Conservation (phyloP, 2,113 vertebrate species). For the Panurus biarmicus region DNA sequence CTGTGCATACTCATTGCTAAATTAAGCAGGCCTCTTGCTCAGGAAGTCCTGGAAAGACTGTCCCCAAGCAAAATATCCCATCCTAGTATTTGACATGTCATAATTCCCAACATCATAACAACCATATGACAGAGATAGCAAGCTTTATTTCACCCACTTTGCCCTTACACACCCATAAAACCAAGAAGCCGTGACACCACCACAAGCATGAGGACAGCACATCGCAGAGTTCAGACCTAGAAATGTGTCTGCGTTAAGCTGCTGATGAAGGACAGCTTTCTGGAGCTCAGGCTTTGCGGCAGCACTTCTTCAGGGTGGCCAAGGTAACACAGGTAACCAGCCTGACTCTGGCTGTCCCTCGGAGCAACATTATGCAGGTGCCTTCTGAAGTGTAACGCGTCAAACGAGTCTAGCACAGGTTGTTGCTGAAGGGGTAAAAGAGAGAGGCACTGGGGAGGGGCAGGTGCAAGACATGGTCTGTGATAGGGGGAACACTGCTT, state of each 20-base stretch:
- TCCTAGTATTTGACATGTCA: background rate
- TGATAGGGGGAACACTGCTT: background rate
- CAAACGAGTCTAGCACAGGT: background rate
- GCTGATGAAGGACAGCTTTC: background rate
- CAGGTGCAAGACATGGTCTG: background rate
- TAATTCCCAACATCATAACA: background rate
- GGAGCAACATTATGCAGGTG: background rate
- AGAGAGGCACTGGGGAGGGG: background rate
- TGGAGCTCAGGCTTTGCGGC: fast-evolving
- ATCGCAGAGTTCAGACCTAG: background rate
- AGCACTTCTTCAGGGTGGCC: background rate
- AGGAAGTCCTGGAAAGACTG: background rate
- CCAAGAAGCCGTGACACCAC: background rate
- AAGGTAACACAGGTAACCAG: background rate
- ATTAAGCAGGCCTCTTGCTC: background rate
- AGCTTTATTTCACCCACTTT: background rate
- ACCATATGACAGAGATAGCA: background rate
- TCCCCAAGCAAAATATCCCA: background rate
- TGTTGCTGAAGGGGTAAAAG: background rate
- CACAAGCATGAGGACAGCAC: background rate
- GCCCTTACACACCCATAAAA: background rate
- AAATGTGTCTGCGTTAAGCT: background rate
- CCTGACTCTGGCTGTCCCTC: background rate
- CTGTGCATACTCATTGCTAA: background rate
- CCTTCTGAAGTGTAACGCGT: fast-evolving